Evolutionary conservation across 2,888 invertebrate genomes (phyloP), one percentile per base, ranked within the genome.

Genomic region (Andrena fulva): DNA sequence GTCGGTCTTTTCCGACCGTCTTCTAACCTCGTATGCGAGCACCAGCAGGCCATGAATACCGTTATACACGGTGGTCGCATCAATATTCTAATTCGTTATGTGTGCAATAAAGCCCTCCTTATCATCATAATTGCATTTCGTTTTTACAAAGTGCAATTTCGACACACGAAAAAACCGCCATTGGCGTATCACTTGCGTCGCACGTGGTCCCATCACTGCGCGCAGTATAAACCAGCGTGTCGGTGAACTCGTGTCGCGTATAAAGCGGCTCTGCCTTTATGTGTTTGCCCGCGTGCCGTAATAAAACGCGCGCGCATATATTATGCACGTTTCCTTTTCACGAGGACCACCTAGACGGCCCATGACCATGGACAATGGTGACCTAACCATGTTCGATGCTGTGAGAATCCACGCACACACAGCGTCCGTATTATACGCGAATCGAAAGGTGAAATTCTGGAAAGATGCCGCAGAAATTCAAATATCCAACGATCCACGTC

Each of bases 281-380:
- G 74, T 85, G 76, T 79, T 78, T 70, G 85, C 75, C 82, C 85
- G 88, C 81, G 80, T 82, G 81, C 77, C 63, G 89, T 84, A 90
- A 90, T 90, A 90, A 90, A 90, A 90, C 87, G 80, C 80, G 81
- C 84, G 86, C 85, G 87, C 88, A 88, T 88, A 88, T 87, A 86
- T 89, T 85, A 90, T 87, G 89, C 86, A 88, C 42, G 84, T 85
- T 89, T 86, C 87, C 89, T 89, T 90, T 90, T 90, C 90, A 84
- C 85, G 87, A 89, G 89, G 89, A 90, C 89, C 90, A 90, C 90
- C 89, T 87, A 87, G 87, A 85, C 85, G 68, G 82, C 52, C 80
- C 81, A 78, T 77, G 80, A 80, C 84, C 84, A 56, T 70, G 85
- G 70, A 73, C 82, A 76, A 79, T 67, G 77, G 77, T 80, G 77